A percentile compares a stretch with the other conserved stretches of the same genome.
phyloP scores from a whole-genome alignment of 1,140 invertebrate genomes.

The Lutraria rhynchaena region DNA sequence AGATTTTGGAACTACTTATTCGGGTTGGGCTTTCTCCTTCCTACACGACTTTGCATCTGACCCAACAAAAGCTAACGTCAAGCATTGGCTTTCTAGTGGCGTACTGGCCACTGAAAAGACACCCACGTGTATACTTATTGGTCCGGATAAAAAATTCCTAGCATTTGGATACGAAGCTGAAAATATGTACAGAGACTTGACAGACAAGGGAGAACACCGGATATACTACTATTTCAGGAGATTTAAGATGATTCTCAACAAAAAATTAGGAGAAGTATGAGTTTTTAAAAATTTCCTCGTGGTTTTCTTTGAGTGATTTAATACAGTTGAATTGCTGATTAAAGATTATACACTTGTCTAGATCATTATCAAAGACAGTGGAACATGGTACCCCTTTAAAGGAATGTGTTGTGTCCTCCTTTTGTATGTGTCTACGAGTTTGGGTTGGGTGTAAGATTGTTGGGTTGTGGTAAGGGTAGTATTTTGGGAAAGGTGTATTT shows the following conservation, averaged over 20 bases:
- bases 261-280: constrained; percentile 1
- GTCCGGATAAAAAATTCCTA: constrained; percentile 8
- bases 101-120: not conserved
- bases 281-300: too few species aligned
- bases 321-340: not conserved
- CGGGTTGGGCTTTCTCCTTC: constrained; percentile 11
- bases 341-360: too few species aligned
- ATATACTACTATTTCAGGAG: constrained; percentile 26
- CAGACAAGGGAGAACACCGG: not conserved
- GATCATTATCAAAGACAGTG: too few species aligned
- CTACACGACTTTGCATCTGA: constrained; percentile 5
- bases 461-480: too few species aligned
- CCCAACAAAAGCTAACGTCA: not conserved
- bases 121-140: constrained; percentile 7
- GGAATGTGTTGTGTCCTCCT: too few species aligned
- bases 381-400: too few species aligned
- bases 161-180: constrained; percentile 43
- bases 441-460: too few species aligned
- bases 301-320: not conserved
- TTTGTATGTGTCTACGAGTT: too few species aligned
- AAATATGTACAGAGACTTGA: constrained; percentile 14
- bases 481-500: too few species aligned
- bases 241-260: constrained; percentile 33
- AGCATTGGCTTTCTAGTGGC: not conserved
- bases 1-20: constrained; percentile 33